These are phyloP conservation scores for Gnathonemus echidnorhynchus DNA, from an alignment of 2,113 vertebrate genomes.

Conservation along the genomic window DNA sequence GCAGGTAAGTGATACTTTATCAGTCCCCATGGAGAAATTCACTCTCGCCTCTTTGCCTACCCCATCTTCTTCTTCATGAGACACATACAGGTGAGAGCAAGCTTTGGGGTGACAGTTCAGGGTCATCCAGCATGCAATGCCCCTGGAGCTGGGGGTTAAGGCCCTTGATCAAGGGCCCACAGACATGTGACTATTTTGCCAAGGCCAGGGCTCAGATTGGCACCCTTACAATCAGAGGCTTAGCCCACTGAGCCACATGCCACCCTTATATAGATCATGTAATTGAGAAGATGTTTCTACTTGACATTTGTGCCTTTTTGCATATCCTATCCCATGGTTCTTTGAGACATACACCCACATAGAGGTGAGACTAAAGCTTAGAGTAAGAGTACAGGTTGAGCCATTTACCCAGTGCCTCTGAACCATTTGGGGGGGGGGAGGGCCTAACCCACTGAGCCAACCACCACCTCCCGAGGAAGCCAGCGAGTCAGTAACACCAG, in stretches of 20 bases:
- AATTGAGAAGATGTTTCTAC: too few relatives aligned
- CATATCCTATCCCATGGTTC: too few relatives aligned
- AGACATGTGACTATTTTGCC: neutral
- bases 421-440: too few relatives aligned
- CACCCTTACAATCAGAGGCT: neutral
- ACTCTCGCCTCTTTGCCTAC: neutral
- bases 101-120: neutral
- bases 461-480: neutral
- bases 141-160: neutral
- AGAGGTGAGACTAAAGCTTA: too few relatives aligned
- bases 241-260: neutral
- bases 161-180: neutral
- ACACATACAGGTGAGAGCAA: neutral
- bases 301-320: too few relatives aligned
- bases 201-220: neutral
- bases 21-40: neutral
- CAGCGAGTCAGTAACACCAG: neutral
- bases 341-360: too few relatives aligned
- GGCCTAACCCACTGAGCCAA: neutral
- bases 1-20: slow-evolving; percentile 56
- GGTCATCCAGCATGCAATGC: neutral
- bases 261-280: neutral
- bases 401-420: too few relatives aligned
- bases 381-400: too few relatives aligned
- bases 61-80: neutral